Evolutionary conservation across 2,113 vertebrate species (phyloP).

Genomic region (Corythaeola cristata): DNA sequence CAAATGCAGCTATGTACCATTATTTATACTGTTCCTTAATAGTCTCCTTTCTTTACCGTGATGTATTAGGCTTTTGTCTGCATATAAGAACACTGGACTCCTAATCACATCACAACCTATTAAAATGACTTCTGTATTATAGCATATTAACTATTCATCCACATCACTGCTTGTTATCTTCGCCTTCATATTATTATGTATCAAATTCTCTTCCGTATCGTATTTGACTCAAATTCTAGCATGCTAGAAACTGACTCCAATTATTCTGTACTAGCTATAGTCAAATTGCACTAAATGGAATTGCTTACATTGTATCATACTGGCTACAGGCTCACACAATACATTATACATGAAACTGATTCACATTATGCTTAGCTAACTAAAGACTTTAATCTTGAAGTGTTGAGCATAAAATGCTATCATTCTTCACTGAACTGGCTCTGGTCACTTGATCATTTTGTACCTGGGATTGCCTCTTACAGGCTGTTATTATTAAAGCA

Average conservation of each 20-base stretch:
- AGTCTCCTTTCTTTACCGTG: background rate
- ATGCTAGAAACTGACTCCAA: constrained; percentile 65
- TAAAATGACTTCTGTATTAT: constrained; percentile 14
- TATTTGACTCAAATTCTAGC: constrained; percentile 52
- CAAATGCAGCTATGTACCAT: background rate
- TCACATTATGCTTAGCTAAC: constrained; percentile 61
- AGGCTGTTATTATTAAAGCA: constrained; percentile 53
- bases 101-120: constrained; percentile 17
- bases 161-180: constrained; percentile 44
- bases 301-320: constrained; percentile 66
- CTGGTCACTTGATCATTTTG: constrained; percentile 67
- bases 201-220: constrained; percentile 31
- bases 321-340: constrained; percentile 54
- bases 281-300: constrained; percentile 66
- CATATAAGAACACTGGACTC: background rate
- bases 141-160: constrained; percentile 41
- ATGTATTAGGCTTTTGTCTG: constrained; percentile 3
- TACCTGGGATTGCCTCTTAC: constrained; percentile 61
- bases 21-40: constrained; percentile 33
- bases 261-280: constrained; percentile 59
- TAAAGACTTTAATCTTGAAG: constrained; percentile 63
- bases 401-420: constrained; percentile 66
- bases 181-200: constrained; percentile 1
- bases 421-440: constrained; percentile 60
- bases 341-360: constrained; percentile 69